phyloP scores from a whole-genome alignment of 2,113 vertebrate genomes.

The Scomber colias region DNA sequence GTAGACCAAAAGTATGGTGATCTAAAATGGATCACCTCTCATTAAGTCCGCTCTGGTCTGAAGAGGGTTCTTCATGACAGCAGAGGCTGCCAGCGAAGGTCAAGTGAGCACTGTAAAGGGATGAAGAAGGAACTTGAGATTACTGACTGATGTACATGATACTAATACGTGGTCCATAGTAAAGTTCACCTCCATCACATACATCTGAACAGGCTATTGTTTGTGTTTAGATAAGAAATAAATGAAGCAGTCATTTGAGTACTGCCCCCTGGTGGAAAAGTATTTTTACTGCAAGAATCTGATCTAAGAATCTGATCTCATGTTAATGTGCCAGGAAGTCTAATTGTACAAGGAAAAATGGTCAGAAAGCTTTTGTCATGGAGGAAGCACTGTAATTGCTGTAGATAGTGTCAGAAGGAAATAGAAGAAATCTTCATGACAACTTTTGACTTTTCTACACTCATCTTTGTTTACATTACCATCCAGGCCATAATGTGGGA shows the following conservation, averaged over 20 bases:
- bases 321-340: neutral
- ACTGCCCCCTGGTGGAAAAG: conserved; percentile 60
- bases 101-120: conserved; percentile 9
- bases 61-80: conserved; percentile 31
- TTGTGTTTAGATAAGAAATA: conserved; percentile 30
- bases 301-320: neutral
- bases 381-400: conserved; percentile 1
- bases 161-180: neutral
- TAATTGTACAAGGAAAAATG: conserved; percentile 1
- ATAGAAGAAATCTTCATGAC: conserved; percentile 16
- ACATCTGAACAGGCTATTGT: neutral
- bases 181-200: neutral
- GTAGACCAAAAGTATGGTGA: neutral
- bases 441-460: conserved; percentile 1
- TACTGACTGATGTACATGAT: neutral
- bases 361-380: conserved; percentile 9
- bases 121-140: neutral
- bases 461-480: conserved; percentile 14
- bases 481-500: neutral
- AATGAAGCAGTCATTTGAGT: conserved; percentile 23
- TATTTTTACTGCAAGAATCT: conserved; percentile 40
- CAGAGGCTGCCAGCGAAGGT: conserved; percentile 3
- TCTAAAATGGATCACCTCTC: conserved; percentile 40
- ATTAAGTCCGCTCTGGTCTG: conserved; percentile 19
- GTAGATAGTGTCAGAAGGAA: neutral